phyloP scores from a whole-genome alignment of 2,797 vertebrate species.

The Hippopotamyrus pictus region DNA sequence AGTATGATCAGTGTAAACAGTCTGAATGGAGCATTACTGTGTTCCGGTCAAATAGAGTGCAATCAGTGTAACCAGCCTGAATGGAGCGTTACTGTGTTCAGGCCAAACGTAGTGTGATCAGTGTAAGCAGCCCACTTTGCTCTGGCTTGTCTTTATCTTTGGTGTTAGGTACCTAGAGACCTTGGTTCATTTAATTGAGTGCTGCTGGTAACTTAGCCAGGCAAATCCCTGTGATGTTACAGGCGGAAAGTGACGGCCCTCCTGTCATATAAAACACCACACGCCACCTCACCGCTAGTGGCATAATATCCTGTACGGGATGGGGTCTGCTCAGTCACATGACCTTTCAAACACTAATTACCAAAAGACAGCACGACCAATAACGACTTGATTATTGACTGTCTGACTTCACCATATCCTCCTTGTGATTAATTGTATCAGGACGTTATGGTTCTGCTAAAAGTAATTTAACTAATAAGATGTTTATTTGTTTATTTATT shows the following conservation, averaged over 20 bases:
- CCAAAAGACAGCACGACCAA: neutral
- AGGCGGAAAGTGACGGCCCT: neutral
- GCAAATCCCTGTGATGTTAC: neutral
- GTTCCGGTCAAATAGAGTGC: neutral
- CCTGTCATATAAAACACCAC: neutral
- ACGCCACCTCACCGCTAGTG: neutral
- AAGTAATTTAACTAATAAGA: slow-evolving; percentile 11
- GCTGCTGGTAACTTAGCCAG: neutral
- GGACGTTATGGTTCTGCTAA: neutral
- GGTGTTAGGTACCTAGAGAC: neutral
- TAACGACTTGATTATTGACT: neutral
- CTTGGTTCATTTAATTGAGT: neutral
- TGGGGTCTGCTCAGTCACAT: neutral
- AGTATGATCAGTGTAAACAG: neutral
- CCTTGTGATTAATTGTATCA: neutral
- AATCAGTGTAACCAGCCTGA: neutral
- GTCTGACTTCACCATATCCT: neutral
- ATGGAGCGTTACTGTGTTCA: neutral
- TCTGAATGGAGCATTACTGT: neutral
- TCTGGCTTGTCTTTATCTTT: neutral
- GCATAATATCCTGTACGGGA: neutral
- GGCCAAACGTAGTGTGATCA: neutral
- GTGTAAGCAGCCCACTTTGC: neutral
- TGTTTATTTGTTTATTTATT: slow-evolving; percentile 2
- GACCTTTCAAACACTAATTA: neutral